These are phyloP conservation scores for Columba livia DNA, from an alignment of 2,113 vertebrate genomes.

Conservation along the genomic window DNA sequence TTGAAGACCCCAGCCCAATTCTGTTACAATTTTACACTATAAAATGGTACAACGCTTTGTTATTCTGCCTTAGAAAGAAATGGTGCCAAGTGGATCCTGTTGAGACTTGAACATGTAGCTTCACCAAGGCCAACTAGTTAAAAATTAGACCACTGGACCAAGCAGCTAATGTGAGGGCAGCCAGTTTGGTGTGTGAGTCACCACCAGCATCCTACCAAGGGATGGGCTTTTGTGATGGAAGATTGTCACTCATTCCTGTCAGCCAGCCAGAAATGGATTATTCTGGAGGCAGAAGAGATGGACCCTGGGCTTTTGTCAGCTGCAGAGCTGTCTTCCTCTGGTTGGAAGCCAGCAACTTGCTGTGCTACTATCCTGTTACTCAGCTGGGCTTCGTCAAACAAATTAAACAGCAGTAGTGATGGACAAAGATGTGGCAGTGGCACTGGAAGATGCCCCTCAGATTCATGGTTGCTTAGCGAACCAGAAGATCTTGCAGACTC, in stretches of 20 bases:
- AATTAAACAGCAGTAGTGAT: neutral
- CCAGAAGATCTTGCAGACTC: neutral
- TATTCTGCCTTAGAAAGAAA: neutral
- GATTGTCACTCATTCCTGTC: neutral
- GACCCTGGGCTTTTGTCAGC: neutral
- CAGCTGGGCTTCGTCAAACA: neutral
- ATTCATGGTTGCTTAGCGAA: neutral
- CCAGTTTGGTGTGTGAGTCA: neutral
- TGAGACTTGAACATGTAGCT: neutral
- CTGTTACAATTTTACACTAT: fast-evolving
- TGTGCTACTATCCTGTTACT: neutral
- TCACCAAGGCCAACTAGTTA: neutral
- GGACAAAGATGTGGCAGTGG: neutral
- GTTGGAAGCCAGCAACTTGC: conserved; percentile 17
- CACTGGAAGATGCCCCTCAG: neutral
- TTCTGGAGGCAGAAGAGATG: neutral
- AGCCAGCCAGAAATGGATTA: neutral
- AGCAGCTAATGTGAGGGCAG: neutral
- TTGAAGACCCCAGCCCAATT: neutral
- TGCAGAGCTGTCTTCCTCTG: neutral
- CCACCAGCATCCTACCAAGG: neutral
- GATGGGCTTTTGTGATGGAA: neutral
- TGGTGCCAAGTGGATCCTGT: neutral
- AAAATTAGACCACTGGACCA: neutral
- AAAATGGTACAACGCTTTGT: neutral